A percentile compares a stretch with the other conserved stretches of the same genome.
Evolutionary conservation across 1,140 invertebrate genomes (phyloP).

Genomic region (Rhopalosiphum maidis): DNA sequence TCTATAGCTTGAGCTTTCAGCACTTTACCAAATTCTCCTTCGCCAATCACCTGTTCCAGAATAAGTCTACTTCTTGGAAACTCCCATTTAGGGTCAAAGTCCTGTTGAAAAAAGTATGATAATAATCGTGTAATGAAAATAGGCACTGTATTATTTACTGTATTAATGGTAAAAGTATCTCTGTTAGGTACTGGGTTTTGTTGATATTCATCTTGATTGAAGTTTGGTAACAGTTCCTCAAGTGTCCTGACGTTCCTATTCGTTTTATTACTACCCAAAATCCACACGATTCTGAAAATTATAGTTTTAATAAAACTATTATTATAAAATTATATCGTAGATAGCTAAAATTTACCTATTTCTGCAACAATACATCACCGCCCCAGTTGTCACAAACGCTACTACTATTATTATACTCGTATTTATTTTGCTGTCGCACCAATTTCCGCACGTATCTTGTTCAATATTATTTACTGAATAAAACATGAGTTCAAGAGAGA

Average conservation of each 20-base stretch:
- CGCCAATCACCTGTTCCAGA: slow-evolving; percentile 87
- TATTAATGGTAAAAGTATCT: slow-evolving; percentile 21
- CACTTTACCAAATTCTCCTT: slow-evolving; percentile 89
- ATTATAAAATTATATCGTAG: background rate
- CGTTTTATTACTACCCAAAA: slow-evolving; percentile 28
- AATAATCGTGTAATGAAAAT: background rate
- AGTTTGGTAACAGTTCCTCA: slow-evolving; percentile 8
- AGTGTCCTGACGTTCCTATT: slow-evolving; percentile 36
- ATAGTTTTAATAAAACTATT: background rate
- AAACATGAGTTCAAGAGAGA: background rate
- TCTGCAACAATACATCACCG: slow-evolving; percentile 35
- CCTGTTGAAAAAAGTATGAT: background rate
- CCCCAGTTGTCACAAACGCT: slow-evolving; percentile 8
- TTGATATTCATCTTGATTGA: slow-evolving; percentile 25
- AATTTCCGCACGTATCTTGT: slow-evolving; percentile 11
- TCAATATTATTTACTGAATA: background rate
- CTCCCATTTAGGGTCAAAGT: slow-evolving; percentile 71
- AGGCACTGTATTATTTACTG: background rate
- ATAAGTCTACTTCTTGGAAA: slow-evolving; percentile 81
- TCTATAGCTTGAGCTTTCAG: slow-evolving; percentile 80
- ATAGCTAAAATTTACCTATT: background rate
- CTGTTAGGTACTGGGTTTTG: background rate
- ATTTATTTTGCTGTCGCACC: slow-evolving; percentile 40
- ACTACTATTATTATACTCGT: slow-evolving; percentile 41
- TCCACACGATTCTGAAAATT: slow-evolving; percentile 27